Percentiles rank a stretch among this genome's conserved stretches.
Conservation (phyloP, 2,888 invertebrate genomes). For the Gymnosoma rotundatum region DNA sequence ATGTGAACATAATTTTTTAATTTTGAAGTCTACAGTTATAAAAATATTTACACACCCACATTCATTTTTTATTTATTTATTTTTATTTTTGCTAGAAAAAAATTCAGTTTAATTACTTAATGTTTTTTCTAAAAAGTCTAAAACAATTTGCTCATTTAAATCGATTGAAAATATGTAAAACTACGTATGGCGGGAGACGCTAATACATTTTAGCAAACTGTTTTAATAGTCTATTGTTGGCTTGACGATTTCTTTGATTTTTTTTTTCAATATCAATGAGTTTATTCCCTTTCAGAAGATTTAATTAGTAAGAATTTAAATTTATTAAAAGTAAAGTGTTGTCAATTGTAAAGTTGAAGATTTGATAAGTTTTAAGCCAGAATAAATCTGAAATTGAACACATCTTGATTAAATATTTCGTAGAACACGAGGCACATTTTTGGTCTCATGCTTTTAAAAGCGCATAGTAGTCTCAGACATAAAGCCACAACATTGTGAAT, state of each 20-base stretch:
- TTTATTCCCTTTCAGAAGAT: constrained; percentile 19
- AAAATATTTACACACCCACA: too few relatives aligned
- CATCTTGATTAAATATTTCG: too few relatives aligned
- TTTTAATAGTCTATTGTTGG: constrained; percentile 51
- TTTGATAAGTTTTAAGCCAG: too few relatives aligned
- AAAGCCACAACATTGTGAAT: too few relatives aligned
- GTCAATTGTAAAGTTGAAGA: neutral
- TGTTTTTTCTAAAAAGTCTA: neutral
- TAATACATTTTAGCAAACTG: constrained; percentile 31
- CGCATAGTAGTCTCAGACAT: too few relatives aligned
- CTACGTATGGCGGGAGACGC: neutral
- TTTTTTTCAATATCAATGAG: neutral
- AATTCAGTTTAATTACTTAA: neutral
- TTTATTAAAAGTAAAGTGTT: neutral
- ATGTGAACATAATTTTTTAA: too few relatives aligned
- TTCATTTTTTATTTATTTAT: neutral
- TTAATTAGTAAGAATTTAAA: neutral
- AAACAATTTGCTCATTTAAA: neutral
- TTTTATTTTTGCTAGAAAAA: neutral
- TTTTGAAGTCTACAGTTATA: too few relatives aligned
- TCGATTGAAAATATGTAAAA: constrained; percentile 28
- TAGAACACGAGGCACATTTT: too few relatives aligned
- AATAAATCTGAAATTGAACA: too few relatives aligned
- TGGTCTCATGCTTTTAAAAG: too few relatives aligned
- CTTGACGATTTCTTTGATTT: constrained; percentile 41